Evolutionary conservation across 2,113 vertebrate genomes (phyloP).

Genomic region (Emberiza fucata): DNA sequence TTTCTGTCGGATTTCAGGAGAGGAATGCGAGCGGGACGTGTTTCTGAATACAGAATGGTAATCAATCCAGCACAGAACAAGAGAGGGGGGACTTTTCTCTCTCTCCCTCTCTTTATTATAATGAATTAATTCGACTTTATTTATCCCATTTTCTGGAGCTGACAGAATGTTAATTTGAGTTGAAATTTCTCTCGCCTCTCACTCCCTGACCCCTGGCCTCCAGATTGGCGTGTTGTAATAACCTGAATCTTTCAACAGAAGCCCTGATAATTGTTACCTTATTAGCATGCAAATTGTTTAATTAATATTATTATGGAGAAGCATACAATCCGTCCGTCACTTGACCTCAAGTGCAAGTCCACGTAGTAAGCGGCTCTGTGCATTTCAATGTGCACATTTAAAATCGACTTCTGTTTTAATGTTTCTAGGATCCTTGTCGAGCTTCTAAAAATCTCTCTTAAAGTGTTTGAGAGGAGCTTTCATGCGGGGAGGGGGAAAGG

Average conservation of each 20-base stretch:
- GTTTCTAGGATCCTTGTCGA: slow-evolving; percentile 74
- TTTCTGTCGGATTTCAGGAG: slow-evolving; percentile 85
- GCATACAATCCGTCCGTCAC: slow-evolving; percentile 99
- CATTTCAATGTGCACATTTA: slow-evolving; percentile 89
- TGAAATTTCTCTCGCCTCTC: slow-evolving; percentile 98
- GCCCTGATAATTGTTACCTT: slow-evolving; percentile 99
- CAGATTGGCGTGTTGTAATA: slow-evolving; percentile 99
- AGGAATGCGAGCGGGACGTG: slow-evolving; percentile 87
- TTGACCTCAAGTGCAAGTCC: slow-evolving; percentile 98
- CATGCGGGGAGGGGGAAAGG: slow-evolving; percentile 17
- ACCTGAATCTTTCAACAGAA: slow-evolving; percentile 99
- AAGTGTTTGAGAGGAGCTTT: slow-evolving; percentile 76
- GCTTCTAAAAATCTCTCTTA: slow-evolving; percentile 75
- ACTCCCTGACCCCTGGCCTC: slow-evolving; percentile 96
- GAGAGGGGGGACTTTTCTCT: slow-evolving; percentile 67
- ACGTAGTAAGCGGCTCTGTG: slow-evolving; percentile 85
- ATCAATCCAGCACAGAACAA: slow-evolving; percentile 87
- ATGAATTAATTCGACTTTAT: slow-evolving; percentile 99
- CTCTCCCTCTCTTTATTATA: slow-evolving; percentile 87
- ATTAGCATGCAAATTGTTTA: slow-evolving; percentile 99
- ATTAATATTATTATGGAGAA: slow-evolving; percentile 99
- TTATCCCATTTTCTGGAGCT: slow-evolving; percentile 98
- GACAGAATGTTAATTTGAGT: slow-evolving; percentile 99
- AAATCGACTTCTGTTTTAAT: slow-evolving; percentile 87
- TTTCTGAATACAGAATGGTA: slow-evolving; percentile 93